Base-by-base conservation (phyloP, 1,140 invertebrate genomes). In the Zaprionus capensis region DNA sequence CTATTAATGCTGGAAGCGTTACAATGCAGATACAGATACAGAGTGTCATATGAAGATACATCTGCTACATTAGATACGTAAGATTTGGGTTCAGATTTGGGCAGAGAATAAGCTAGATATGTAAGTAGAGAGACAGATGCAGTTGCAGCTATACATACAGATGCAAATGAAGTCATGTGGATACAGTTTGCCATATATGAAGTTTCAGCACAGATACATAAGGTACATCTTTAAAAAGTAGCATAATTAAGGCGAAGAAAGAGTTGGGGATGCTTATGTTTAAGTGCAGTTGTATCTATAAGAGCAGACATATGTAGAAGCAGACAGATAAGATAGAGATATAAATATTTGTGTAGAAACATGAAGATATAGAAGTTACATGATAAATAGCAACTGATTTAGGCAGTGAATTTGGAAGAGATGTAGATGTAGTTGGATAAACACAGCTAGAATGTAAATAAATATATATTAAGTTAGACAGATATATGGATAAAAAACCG, bases 31-130 rank as follows among this genome's bases (percentile, higher is more conserved):
- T 22, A 14, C 12, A 51, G 20, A 5, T 14, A 24, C 20, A 49
- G 46, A 20, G 38, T 41, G 15, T 41, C 38, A 44, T n/a, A 17
- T 44, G 41, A n/a, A 44, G 46, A 20, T 49, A 49, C 46, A 51
- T 24, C 22, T 51, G 46, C 11, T 4, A 51, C 46, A 9, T 5
- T 0, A 51, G 46, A 20, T 14, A 24, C 46, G 46, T 51, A 24
- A 51, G 20, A 12, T 22, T n/a, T 14, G 5, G 4, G 12, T 7
- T 1, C 0, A 22, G 4, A 24, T 24, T 22, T 22, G 22, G 17
- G 6, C n/a, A 46, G 0, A 46, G 41, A 17, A 17, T 0, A 7
- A 17, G 41, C 2, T 17, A 6, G 1, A 9, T 6, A 44, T 17
- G n/a, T 44, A 3, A 17, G 20, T n/a, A 41, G 15, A n/a, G 0